Evolutionary conservation across 2,113 vertebrate genomes (phyloP).

Genomic region (Caretta caretta): DNA sequence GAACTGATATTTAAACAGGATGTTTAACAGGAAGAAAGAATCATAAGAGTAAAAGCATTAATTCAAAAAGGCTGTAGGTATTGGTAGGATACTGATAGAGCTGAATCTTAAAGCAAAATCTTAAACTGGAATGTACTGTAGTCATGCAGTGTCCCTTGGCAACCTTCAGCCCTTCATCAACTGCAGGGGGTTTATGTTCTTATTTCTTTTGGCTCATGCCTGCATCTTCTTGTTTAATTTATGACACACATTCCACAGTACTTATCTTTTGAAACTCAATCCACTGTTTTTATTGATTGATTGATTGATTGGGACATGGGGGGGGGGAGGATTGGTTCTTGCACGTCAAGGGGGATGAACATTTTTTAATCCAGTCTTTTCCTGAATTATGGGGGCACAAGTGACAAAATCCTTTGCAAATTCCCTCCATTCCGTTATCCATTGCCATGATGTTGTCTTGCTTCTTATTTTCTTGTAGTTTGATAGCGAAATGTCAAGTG

Average conservation of each 20-base stretch:
- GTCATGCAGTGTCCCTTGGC: not conserved
- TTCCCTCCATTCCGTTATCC: constrained; percentile 1
- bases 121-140: not conserved
- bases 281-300: constrained; percentile 17
- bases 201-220: not conserved
- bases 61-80: not conserved
- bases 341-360: not conserved
- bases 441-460: not conserved
- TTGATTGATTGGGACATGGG: not conserved
- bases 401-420: constrained; percentile 17
- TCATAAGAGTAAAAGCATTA: not conserved
- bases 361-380: not conserved
- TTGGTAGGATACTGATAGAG: not conserved
- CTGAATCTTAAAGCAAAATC: not conserved
- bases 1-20: not conserved
- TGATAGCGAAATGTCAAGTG: constrained; percentile 9
- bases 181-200: constrained; percentile 2
- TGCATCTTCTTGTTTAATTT: constrained; percentile 57
- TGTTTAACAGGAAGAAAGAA: not conserved
- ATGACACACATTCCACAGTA: constrained; percentile 10
- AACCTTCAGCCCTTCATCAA: not conserved
- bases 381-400: constrained; percentile 16
- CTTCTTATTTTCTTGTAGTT: not conserved
- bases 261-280: constrained; percentile 10
- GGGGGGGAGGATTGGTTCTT: not conserved